Conservation (phyloP, 2,888 invertebrate species). For the Eupeodes latifasciatus region DNA sequence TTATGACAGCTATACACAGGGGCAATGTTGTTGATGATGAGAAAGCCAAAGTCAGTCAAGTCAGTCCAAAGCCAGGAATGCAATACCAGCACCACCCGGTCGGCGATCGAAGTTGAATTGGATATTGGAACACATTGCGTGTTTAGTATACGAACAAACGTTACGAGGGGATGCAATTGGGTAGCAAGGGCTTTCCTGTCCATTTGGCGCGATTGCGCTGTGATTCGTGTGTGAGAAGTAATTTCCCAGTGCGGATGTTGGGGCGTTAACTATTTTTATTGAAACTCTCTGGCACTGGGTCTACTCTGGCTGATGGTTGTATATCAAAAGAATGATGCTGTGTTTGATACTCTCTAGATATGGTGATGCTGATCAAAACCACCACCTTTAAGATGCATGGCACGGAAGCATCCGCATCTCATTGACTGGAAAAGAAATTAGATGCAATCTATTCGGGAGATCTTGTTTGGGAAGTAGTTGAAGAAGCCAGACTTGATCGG, state of each 20-base stretch:
- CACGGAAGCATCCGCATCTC: constrained; percentile 68
- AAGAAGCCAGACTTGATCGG: constrained; percentile 1
- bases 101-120: constrained; percentile 31
- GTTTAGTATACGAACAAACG: neutral
- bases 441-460: constrained; percentile 70
- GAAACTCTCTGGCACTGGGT: constrained; percentile 37
- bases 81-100: constrained; percentile 13
- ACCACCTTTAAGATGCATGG: constrained; percentile 19
- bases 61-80: constrained; percentile 30
- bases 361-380: constrained; percentile 51
- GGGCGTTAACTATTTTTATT: constrained; percentile 76
- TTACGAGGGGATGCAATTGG: neutral
- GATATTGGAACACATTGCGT: constrained; percentile 22
- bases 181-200: constrained; percentile 64
- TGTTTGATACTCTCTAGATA: constrained; percentile 37
- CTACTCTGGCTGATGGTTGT: neutral
- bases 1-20: constrained; percentile 73
- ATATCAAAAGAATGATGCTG: constrained; percentile 39
- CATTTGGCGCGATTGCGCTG: constrained; percentile 67
- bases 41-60: constrained; percentile 50
- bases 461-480: constrained; percentile 57
- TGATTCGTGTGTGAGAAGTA: constrained; percentile 74
- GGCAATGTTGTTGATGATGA: constrained; percentile 69
- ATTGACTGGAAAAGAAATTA: constrained; percentile 68
- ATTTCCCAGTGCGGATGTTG: constrained; percentile 75